phyloP scores from a whole-genome alignment of 2,888 invertebrate species.

The Penaeus monodon region DNA sequence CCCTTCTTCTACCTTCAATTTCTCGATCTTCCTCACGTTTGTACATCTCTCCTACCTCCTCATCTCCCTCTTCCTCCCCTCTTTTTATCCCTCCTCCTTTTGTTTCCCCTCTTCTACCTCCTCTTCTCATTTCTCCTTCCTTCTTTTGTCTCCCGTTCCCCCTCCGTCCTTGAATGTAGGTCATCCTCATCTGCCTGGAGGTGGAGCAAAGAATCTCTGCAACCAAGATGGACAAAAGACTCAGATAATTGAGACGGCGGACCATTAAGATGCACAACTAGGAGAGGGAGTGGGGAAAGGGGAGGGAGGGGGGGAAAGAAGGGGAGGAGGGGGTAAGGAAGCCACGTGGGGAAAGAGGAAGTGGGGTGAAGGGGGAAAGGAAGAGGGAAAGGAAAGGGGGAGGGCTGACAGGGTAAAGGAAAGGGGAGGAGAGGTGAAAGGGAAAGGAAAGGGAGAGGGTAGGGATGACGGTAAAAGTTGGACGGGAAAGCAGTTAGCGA shows the following conservation, averaged over 20 bases:
- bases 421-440: not conserved
- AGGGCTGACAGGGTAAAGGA: not conserved
- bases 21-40: no score
- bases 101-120: no score
- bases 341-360: not conserved
- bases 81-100: no score
- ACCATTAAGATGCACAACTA: not conserved
- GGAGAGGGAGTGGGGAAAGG: not conserved
- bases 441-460: not conserved
- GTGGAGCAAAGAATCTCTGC: no score
- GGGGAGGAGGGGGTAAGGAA: not conserved
- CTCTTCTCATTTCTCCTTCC: no score
- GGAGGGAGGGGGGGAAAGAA: not conserved
- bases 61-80: no score
- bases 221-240: not conserved
- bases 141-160: no score
- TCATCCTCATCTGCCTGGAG: no score
- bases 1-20: no score
- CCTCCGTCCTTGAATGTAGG: no score
- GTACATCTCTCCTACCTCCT: no score
- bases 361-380: not conserved
- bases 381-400: not conserved
- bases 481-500: no score
- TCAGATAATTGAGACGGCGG: slow-evolving; percentile 3
- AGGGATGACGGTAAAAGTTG: not conserved